phyloP scores from a whole-genome alignment of 2,888 invertebrate genomes.

The Macroteleia sp. region DNA sequence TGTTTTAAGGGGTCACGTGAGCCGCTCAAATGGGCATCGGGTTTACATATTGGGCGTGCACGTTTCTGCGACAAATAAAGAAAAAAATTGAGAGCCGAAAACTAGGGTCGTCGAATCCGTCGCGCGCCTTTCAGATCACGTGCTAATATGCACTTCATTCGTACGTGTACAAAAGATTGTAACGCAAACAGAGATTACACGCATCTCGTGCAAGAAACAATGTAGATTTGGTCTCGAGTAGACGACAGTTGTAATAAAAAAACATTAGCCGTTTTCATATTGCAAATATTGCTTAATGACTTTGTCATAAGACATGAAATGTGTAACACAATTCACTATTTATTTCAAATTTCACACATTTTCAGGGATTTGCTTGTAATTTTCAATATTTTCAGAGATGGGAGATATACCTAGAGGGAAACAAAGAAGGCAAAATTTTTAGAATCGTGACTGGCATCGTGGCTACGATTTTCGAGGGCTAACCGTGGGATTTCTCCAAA shows the following conservation, averaged over 20 bases:
- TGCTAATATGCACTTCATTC: constrained; percentile 67
- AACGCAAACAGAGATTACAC: constrained; percentile 48
- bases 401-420: no score
- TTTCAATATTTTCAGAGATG: no score
- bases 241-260: constrained; percentile 8
- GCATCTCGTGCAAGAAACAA: constrained; percentile 28
- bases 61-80: constrained; percentile 68
- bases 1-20: constrained; percentile 79
- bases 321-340: no score
- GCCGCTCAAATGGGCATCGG: constrained; percentile 81
- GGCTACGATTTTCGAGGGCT: no score
- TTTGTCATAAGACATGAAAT: no score
- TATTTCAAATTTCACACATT: no score
- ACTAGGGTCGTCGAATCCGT: constrained; percentile 61
- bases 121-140: constrained; percentile 63
- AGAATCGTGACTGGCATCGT: no score
- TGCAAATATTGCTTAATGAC: no score
- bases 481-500: no score
- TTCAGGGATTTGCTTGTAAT: no score
- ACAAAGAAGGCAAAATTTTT: no score
- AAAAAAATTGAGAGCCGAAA: constrained; percentile 22
- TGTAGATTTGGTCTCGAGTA: constrained; percentile 7
- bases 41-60: constrained; percentile 74
- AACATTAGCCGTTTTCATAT: no score
- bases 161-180: constrained; percentile 31